Conservation (phyloP, 2,113 vertebrate species). For the Anas platyrhynchos region DNA sequence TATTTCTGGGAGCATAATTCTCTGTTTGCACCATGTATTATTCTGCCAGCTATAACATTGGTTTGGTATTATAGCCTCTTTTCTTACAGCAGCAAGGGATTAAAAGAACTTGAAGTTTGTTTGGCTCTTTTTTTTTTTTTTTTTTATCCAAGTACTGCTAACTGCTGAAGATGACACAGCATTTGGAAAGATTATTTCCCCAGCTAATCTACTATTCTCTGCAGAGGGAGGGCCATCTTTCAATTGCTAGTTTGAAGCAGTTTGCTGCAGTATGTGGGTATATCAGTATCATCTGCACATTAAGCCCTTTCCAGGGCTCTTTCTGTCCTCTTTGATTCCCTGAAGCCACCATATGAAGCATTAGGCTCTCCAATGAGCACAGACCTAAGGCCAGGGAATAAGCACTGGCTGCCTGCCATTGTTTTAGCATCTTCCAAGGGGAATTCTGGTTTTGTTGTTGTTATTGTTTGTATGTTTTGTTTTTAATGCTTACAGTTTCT, state of each 20-base stretch:
- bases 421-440: neutral
- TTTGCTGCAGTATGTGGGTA: neutral
- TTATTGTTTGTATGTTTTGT: no score
- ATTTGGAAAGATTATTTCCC: constrained; percentile 2
- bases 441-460: neutral
- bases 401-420: neutral
- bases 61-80: neutral
- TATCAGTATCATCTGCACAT: neutral
- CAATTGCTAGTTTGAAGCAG: neutral
- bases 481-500: neutral
- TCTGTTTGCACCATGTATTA: neutral
- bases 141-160: neutral
- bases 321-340: neutral
- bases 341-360: neutral
- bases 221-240: neutral
- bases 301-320: neutral
- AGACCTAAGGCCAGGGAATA: neutral
- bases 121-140: neutral
- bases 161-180: constrained; percentile 36
- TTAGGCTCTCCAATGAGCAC: constrained; percentile 9
- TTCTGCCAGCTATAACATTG: neutral
- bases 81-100: neutral
- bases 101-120: neutral
- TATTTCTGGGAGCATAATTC: neutral
- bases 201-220: neutral